Evolutionary conservation across 1,140 invertebrate genomes (phyloP), one percentile per base, ranked within the genome.

Genomic region (Drosophila tani): DNA sequence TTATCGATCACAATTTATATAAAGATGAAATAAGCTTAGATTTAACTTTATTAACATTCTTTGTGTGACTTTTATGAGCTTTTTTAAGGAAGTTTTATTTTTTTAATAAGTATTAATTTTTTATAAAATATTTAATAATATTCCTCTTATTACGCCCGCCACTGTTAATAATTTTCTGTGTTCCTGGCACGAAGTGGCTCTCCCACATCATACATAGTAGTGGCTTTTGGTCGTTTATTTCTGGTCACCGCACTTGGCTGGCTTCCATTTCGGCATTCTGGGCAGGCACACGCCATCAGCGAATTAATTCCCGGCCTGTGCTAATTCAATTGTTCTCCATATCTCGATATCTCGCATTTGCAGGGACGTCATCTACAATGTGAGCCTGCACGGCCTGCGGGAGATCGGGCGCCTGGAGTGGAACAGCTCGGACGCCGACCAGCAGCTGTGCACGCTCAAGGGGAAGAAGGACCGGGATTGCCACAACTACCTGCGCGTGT

Each of bases 401-500:
- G 96, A 97, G 93, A 93, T 88, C 47, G 85, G 90, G 21, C 95
- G 96, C 77, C 95, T 98, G 69, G 96, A 96, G 92, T 98, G 98
- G 98, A 94, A 95, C 81, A 97, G 97, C 70, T 97, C 95, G 21
- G 95, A 95, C 66, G 95, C 96, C 14, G 97, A 98, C 92, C 95
- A 95, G 76, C 96, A 97, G 93, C 93, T 98, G 87, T 98, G 98
- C 91, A 94, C 95, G 74, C 93, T 98, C 81, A 99, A 98, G 93
- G 98, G 98, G 51, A 97, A 97, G 92, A 95, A 95, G 59, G 96
- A 96, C 83, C 95, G 96, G 78, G 96, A 97, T 91, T 99, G 98
- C 93, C 98, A 99, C 94, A 99, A 99, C 94, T 99, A 98, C 93
- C 96, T 99, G 73, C 95, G 98, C 67, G 97, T 99, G 21, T 95